These are phyloP conservation scores for Schizopygopsis pylzovi DNA, from an alignment of 2,797 vertebrate species.

Conservation along the genomic window DNA sequence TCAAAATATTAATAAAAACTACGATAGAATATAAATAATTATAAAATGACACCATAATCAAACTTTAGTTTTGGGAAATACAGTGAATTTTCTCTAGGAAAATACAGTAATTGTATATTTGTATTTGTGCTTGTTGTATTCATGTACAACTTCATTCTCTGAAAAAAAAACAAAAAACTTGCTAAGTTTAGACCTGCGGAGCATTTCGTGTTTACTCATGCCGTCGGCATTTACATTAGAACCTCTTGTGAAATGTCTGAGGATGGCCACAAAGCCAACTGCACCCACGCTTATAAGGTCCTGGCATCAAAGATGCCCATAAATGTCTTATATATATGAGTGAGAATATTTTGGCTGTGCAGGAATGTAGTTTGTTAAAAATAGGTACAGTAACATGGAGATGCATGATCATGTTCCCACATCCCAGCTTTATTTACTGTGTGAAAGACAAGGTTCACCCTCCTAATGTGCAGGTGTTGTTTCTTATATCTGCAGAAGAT, in stretches of 20 bases:
- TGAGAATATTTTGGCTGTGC: constrained; percentile 79
- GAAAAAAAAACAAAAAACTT: constrained; percentile 67
- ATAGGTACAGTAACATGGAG: constrained; percentile 71
- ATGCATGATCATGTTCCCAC: constrained; percentile 66
- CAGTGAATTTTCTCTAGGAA: not conserved
- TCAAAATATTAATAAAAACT: not conserved
- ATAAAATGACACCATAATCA: not conserved
- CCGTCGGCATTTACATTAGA: constrained; percentile 79
- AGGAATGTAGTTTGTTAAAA: constrained; percentile 85
- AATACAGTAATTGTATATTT: not conserved
- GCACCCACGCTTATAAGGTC: constrained; percentile 72
- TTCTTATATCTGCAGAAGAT: constrained; percentile 58
- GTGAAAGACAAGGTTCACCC: constrained; percentile 14
- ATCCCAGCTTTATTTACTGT: constrained; percentile 53
- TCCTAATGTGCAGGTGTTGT: constrained; percentile 50
- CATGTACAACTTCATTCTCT: constrained; percentile 71
- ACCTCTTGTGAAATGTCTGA: constrained; percentile 83
- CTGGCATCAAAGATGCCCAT: constrained; percentile 82
- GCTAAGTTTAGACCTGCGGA: constrained; percentile 74
- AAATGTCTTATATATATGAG: constrained; percentile 84
- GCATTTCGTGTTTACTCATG: constrained; percentile 82
- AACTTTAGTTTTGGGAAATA: not conserved
- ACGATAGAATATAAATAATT: not conserved
- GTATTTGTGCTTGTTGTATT: constrained; percentile 49
- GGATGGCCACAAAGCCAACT: constrained; percentile 71